A percentile compares a stretch with the other conserved stretches of the same genome.
phyloP scores from a whole-genome alignment of 2,888 invertebrate genomes.

The Notodonta dromedarius region DNA sequence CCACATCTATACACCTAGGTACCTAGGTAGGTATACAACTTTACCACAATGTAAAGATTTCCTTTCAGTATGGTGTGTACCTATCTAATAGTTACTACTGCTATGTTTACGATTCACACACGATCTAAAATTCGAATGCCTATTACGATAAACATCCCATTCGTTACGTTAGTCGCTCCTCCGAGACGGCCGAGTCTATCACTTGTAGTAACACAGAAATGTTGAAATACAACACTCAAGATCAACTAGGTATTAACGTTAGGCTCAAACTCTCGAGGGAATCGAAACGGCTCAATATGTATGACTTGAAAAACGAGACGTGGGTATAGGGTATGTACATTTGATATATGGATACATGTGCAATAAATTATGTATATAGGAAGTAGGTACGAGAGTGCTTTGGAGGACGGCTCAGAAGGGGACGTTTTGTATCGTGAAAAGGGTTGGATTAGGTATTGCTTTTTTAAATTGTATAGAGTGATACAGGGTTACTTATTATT shows the following conservation, averaged over 20 bases:
- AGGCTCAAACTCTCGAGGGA: conserved; percentile 38
- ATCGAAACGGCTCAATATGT: conserved; percentile 50
- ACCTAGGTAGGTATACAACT: too few relatives aligned
- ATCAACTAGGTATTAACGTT: conserved; percentile 36
- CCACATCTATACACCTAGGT: too few relatives aligned
- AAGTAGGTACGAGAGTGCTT: conserved; percentile 13
- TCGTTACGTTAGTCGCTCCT: background rate
- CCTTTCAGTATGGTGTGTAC: too few relatives aligned
- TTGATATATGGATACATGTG: conserved; percentile 22
- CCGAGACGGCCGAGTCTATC: background rate
- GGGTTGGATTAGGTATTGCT: background rate
- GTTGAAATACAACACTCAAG: conserved; percentile 14
- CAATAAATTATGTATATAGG: conserved; percentile 30
- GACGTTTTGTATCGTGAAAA: background rate
- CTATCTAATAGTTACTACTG: too few relatives aligned
- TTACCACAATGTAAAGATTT: too few relatives aligned
- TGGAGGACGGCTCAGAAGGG: background rate
- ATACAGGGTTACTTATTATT: too few relatives aligned
- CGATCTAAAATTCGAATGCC: background rate
- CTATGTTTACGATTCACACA: background rate
- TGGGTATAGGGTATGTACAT: conserved; percentile 29
- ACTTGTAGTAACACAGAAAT: background rate
- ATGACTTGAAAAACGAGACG: conserved; percentile 49
- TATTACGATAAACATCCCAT: background rate
- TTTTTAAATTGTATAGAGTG: background rate